Evolutionary conservation across 2,888 invertebrate genomes (phyloP).

Genomic region (Pomacea canaliculata): DNA sequence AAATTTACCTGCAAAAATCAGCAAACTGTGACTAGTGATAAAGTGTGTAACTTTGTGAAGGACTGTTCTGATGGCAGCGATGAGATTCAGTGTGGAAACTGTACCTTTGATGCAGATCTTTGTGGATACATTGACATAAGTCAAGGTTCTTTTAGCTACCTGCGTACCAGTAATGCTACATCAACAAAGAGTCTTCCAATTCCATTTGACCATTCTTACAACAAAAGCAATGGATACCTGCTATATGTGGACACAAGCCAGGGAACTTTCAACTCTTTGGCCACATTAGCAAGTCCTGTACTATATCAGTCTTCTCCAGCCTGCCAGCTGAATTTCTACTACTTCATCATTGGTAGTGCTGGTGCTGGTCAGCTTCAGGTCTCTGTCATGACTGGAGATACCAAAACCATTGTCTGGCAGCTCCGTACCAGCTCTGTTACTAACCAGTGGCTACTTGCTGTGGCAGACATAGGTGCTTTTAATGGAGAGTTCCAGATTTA

Average conservation of each 20-base stretch:
- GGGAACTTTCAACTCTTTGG: slow-evolving; percentile 37
- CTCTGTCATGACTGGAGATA: slow-evolving; percentile 29
- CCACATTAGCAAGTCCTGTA: slow-evolving; percentile 45
- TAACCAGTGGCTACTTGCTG: slow-evolving; percentile 48
- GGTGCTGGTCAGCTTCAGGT: slow-evolving; percentile 16
- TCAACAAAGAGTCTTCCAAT: slow-evolving; percentile 48
- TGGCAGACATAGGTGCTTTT: slow-evolving; percentile 56
- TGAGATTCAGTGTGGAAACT: slow-evolving; percentile 59
- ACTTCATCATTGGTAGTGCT: slow-evolving; percentile 21
- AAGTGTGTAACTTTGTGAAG: slow-evolving; percentile 58
- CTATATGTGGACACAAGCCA: slow-evolving; percentile 77
- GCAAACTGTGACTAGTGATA: slow-evolving; percentile 19
- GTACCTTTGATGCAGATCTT: slow-evolving; percentile 50
- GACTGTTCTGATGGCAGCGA: slow-evolving; percentile 57
- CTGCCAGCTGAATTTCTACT: slow-evolving; percentile 75
- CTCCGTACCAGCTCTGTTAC: slow-evolving; percentile 36
- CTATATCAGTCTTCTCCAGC: slow-evolving; percentile 79
- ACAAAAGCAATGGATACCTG: slow-evolving; percentile 72
- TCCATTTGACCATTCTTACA: slow-evolving; percentile 54
- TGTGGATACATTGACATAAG: slow-evolving; percentile 55
- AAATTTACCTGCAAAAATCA: slow-evolving; percentile 5
- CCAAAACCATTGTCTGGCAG: slow-evolving; percentile 39
- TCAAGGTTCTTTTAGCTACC: slow-evolving; percentile 53
- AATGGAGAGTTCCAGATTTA: slow-evolving; percentile 46
- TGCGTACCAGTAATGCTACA: slow-evolving; percentile 43